A percentile compares a stretch with the other conserved stretches of the same genome.
Conservation (phyloP, 2,113 vertebrate genomes). For the Cebus imitator region DNA sequence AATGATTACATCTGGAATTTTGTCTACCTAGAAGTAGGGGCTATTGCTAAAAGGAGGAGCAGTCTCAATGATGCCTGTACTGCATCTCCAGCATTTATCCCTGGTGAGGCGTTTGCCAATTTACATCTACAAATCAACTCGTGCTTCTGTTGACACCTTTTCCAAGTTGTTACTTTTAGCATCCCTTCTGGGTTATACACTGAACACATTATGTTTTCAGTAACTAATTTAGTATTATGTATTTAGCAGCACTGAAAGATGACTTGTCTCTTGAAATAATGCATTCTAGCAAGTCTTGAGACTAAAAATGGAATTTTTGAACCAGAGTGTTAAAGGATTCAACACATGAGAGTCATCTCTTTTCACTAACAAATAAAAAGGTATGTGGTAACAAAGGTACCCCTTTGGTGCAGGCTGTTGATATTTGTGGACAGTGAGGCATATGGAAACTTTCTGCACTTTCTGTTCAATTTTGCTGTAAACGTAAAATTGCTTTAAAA, state of each 20-base stretch:
- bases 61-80: constrained; percentile 45
- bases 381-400: background rate
- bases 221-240: constrained; percentile 69
- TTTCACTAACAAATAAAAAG: constrained; percentile 25
- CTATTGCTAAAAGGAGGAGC: constrained; percentile 46
- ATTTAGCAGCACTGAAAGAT: constrained; percentile 67
- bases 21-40: constrained; percentile 63
- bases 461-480: background rate
- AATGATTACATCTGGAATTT: constrained; percentile 70
- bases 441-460: background rate
- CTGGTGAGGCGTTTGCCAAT: constrained; percentile 39
- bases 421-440: background rate
- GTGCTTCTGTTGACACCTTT: constrained; percentile 72
- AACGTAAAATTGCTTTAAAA: background rate
- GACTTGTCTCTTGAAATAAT: constrained; percentile 66
- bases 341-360: background rate
- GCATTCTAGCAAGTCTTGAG: background rate
- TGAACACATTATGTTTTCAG: constrained; percentile 63
- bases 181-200: constrained; percentile 54
- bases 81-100: constrained; percentile 29
- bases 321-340: background rate
- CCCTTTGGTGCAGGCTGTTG: background rate
- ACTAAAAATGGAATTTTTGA: background rate
- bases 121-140: constrained; percentile 67
- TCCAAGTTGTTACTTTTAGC: constrained; percentile 72